Conservation (phyloP, 2,113 vertebrate genomes). For the Ifrita kowaldi region DNA sequence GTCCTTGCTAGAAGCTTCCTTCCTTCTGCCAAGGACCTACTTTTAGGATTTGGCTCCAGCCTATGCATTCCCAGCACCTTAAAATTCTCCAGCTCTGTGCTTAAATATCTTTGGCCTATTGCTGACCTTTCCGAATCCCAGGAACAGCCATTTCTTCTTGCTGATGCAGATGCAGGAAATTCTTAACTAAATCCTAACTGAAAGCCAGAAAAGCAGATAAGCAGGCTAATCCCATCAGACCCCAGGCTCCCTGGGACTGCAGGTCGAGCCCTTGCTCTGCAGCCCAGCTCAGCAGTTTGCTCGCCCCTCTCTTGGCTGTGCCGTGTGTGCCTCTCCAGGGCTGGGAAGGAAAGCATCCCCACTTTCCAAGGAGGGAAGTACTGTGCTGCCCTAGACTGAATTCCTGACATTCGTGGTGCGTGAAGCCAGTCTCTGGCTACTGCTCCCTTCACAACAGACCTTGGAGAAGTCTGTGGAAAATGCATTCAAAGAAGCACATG, state of each 20-base stretch:
- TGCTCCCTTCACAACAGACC: neutral
- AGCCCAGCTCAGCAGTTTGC: constrained; percentile 63
- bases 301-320: neutral
- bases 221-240: constrained; percentile 45
- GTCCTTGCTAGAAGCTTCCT: neutral
- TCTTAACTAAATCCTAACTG: constrained; percentile 48
- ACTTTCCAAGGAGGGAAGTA: neutral
- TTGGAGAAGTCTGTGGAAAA: neutral
- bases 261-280: neutral
- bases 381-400: neutral
- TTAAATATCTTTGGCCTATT: constrained; percentile 42
- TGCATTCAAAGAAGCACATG: neutral
- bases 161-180: constrained; percentile 57
- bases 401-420: neutral
- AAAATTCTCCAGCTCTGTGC: constrained; percentile 22
- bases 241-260: neutral
- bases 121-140: neutral
- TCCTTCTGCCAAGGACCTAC: neutral
- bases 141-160: constrained; percentile 16
- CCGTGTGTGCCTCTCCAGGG: neutral
- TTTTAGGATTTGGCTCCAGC: neutral
- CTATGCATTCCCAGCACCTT: neutral
- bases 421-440: neutral
- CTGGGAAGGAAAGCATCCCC: neutral
- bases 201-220: constrained; percentile 53